A percentile compares a stretch with the other conserved stretches of the same genome.
Evolutionary conservation across 1,140 invertebrate species (phyloP).

Genomic region (Drosophila punjabiensis): DNA sequence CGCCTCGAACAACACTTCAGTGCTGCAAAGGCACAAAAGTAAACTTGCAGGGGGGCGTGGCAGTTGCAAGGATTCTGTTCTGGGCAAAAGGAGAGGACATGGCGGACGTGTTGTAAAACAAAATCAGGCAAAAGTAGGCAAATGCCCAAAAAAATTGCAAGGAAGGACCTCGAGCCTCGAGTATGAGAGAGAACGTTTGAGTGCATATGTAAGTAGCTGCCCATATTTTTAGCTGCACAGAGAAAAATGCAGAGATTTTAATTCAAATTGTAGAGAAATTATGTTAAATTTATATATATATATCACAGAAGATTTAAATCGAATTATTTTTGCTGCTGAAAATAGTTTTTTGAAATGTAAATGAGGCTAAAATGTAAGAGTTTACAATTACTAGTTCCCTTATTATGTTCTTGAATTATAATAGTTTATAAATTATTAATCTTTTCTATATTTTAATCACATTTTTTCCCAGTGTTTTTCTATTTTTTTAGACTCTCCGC

Average conservation of each 20-base stretch:
- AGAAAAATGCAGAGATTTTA: neutral
- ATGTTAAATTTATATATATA: too few species aligned
- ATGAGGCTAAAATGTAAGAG: neutral
- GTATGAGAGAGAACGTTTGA: conserved; percentile 56
- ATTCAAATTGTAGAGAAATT: neutral
- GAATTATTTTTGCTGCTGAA: neutral
- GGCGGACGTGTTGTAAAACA: conserved; percentile 72
- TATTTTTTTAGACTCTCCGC: conserved; percentile 16
- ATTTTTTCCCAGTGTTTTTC: conserved; percentile 1
- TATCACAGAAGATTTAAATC: neutral
- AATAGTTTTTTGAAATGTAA: neutral
- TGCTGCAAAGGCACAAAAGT: conserved; percentile 66
- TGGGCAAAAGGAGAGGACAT: conserved; percentile 31
- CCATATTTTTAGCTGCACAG: conserved; percentile 19
- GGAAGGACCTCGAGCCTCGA: conserved; percentile 26
- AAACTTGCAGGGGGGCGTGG: conserved; percentile 19
- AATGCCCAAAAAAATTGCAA: conserved; percentile 47
- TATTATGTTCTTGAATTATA: neutral
- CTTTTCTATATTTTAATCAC: neutral
- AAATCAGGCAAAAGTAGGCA: conserved; percentile 76
- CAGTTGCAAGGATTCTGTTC: conserved; percentile 6
- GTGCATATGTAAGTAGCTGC: conserved; percentile 76
- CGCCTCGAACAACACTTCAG: conserved; percentile 75
- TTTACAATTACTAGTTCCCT: neutral
- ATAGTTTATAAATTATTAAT: neutral